Conservation (phyloP, 2,888 invertebrate genomes). For the Macrophya annulata region DNA sequence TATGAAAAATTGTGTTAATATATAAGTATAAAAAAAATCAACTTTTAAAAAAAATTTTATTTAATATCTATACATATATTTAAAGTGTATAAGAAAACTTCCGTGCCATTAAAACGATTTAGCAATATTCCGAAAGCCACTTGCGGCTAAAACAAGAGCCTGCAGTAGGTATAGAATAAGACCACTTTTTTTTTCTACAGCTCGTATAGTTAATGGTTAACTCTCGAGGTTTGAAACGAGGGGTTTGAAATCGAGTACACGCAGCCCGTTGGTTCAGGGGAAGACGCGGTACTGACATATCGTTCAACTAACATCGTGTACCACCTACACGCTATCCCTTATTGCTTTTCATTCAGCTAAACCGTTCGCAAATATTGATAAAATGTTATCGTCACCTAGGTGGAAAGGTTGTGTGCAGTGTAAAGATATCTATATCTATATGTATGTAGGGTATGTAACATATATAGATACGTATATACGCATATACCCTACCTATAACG, state of each 20-base stretch:
- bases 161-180: not conserved
- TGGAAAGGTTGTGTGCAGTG: not conserved
- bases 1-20: not conserved
- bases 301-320: conserved; percentile 29
- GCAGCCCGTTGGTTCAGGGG: not conserved
- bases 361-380: conserved; percentile 46
- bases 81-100: not conserved
- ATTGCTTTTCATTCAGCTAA: conserved; percentile 31
- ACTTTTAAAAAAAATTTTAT: not conserved
- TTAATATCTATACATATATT: not conserved
- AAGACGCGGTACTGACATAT: conserved; percentile 45
- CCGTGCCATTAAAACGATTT: conserved; percentile 13
- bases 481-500: no score
- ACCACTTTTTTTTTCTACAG: not conserved
- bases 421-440: not conserved
- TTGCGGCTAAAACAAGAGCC: conserved; percentile 12
- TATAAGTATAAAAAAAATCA: not conserved
- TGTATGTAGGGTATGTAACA: no score
- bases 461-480: no score
- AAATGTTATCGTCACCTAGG: conserved; percentile 37
- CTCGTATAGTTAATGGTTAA: conserved; percentile 33
- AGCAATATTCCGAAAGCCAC: conserved; percentile 22
- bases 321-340: conserved; percentile 26
- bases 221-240: conserved; percentile 10
- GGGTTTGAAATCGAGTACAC: conserved; percentile 36